phyloP scores from a whole-genome alignment of 2,113 vertebrate genomes.

The Ptilorrhoa leucosticta region DNA sequence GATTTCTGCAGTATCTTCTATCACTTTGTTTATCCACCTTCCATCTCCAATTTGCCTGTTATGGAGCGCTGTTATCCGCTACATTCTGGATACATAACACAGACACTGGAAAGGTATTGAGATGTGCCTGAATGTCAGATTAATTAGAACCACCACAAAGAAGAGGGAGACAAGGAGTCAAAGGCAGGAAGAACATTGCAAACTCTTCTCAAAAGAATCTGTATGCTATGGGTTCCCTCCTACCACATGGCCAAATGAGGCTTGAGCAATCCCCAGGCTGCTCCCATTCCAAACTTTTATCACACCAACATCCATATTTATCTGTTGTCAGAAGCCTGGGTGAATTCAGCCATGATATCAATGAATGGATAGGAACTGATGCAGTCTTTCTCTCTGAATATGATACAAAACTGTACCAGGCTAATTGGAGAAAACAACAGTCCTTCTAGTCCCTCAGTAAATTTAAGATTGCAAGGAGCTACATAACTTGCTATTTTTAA shows the following conservation, averaged over 20 bases:
- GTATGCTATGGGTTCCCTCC: background rate
- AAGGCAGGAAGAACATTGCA: background rate
- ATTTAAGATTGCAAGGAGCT: background rate
- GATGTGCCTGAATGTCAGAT: background rate
- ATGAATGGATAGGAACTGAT: background rate
- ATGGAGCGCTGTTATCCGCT: background rate
- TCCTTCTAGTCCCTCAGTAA: background rate
- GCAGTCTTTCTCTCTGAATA: background rate
- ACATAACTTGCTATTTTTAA: constrained; percentile 6
- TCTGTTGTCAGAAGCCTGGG: background rate
- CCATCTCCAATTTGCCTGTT: background rate
- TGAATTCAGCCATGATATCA: background rate
- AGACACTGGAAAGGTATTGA: background rate
- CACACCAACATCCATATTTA: fast-evolving
- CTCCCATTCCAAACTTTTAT: background rate
- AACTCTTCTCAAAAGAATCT: background rate
- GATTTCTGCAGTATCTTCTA: background rate
- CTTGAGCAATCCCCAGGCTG: background rate
- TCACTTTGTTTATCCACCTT: background rate
- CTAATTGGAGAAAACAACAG: background rate
- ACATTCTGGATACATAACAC: background rate
- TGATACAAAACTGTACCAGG: background rate
- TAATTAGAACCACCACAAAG: background rate
- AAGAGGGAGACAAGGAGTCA: background rate
- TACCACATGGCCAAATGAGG: background rate